phyloP scores from a whole-genome alignment of 2,888 invertebrate genomes.

The Cheilosia urbana region DNA sequence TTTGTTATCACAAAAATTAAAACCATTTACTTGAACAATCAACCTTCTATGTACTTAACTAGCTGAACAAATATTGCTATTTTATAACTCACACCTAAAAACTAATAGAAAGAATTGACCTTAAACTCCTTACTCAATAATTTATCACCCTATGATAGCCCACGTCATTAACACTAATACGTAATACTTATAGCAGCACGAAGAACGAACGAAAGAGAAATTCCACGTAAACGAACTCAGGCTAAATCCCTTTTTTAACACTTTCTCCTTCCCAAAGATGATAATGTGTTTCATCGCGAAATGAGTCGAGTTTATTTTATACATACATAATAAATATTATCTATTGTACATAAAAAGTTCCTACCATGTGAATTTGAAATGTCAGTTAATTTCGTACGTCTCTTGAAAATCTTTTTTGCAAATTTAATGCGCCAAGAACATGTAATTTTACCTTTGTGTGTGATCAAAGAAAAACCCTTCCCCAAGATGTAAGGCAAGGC shows the following conservation, averaged over 20 bases:
- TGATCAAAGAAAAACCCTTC: conserved; percentile 25
- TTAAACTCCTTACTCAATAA: no score
- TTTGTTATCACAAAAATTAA: no score
- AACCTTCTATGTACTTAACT: no score
- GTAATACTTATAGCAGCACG: neutral
- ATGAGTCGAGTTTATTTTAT: no score
- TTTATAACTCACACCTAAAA: no score
- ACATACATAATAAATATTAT: no score
- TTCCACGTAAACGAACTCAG: conserved; percentile 13
- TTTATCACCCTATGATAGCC: no score
- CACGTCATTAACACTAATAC: no score
- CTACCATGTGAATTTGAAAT: conserved; percentile 21
- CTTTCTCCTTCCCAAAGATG: neutral
- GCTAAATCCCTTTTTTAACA: conserved; percentile 31
- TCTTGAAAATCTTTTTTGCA: conserved; percentile 20
- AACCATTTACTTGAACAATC: no score
- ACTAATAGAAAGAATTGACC: no score
- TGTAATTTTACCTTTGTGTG: conserved; percentile 37
- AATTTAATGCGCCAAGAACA: conserved; percentile 23
- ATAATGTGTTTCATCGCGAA: no score
- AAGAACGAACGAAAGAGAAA: neutral
- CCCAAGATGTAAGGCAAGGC: conserved; percentile 26
- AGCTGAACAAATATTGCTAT: no score
- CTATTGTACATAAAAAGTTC: neutral
- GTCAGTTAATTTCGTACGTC: neutral